Base-by-base conservation (phyloP, 1,140 invertebrate genomes). In the Caenorhabditis latens region DNA sequence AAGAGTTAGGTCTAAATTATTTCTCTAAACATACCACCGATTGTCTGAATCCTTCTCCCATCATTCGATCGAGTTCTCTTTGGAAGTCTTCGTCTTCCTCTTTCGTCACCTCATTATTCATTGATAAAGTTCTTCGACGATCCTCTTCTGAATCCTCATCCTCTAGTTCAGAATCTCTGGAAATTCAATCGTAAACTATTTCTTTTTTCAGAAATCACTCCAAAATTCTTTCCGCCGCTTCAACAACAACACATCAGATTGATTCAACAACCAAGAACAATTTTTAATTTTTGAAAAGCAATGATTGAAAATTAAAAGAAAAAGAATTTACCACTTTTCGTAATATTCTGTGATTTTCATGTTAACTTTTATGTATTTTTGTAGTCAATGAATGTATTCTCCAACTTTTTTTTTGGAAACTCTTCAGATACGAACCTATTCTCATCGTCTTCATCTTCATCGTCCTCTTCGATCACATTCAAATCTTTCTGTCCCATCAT, bases 1-100 rank as follows among this genome's bases (percentile, higher is more conserved):
- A 19, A 46, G 24, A 9, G 32, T 46, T 21, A 5, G 8, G 11
- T 16, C 7, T 79, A 1, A 46, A 21, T 50, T 79, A 43, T 48
- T 48, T 79, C 48, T 19, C 7, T 4, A 71, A 43, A 43, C 14
- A 24, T 71, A 71, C 65, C 65, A 14, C 65, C 1, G 65, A 43
- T 19, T 71, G 65, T 71, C 65, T 43, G 42, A 79, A 79, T 21
- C 71, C 71, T 50, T 79, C 71, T 79, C 63, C 84, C 84, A 85
- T 75, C 84, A 85, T 85, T 42, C 84, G 46, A 48, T 85, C 84
- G 32, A 75, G 50, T 58, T 85, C 84, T 42, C 84, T 16, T 13
- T 85, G 42, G 53, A 85, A 85, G 11, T 85, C 84, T 9, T 85
- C 84, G 16, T 85, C 84, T 16, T 85, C 84, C 19, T 79, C 71